A percentile compares a stretch with the other conserved stretches of the same genome.
Conservation (phyloP, 2,888 invertebrate species). For the Habroteleia sp. region DNA sequence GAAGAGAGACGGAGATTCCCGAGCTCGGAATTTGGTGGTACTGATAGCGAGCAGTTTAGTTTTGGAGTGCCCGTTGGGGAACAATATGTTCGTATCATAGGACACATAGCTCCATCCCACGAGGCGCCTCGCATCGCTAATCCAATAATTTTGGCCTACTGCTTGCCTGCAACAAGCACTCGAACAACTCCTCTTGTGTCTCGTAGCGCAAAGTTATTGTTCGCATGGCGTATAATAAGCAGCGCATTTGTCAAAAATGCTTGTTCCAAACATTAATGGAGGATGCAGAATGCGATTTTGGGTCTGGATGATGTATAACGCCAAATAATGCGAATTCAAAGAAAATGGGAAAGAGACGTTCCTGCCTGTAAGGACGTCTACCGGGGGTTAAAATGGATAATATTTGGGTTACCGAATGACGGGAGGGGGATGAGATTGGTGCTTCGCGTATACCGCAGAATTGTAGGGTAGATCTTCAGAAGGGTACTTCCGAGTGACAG, state of each 20-base stretch:
- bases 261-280: slow-evolving; percentile 12
- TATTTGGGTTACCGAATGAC: slow-evolving; percentile 31
- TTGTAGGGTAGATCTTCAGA: slow-evolving; percentile 21
- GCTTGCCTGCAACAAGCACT: slow-evolving; percentile 59
- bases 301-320: slow-evolving; percentile 4
- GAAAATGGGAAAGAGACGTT: too few relatives aligned
- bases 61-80: slow-evolving; percentile 79
- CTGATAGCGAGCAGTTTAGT: slow-evolving; percentile 77
- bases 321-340: background rate
- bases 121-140: slow-evolving; percentile 73
- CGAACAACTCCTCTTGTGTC: slow-evolving; percentile 69
- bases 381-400: slow-evolving; percentile 34
- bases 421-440: slow-evolving; percentile 23
- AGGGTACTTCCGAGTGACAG: slow-evolving; percentile 25
- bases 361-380: background rate
- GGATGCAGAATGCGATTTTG: too few relatives aligned
- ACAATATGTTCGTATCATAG: slow-evolving; percentile 78
- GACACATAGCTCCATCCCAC: slow-evolving; percentile 79
- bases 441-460: slow-evolving; percentile 13
- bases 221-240: slow-evolving; percentile 40
- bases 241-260: slow-evolving; percentile 11
- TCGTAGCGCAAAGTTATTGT: slow-evolving; percentile 27
- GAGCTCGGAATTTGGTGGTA: slow-evolving; percentile 64
- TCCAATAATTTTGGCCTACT: slow-evolving; percentile 68
- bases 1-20: slow-evolving; percentile 42